These are phyloP conservation scores for Beris chalybata DNA, from an alignment of 2,888 invertebrate genomes.

Conservation along the genomic window DNA sequence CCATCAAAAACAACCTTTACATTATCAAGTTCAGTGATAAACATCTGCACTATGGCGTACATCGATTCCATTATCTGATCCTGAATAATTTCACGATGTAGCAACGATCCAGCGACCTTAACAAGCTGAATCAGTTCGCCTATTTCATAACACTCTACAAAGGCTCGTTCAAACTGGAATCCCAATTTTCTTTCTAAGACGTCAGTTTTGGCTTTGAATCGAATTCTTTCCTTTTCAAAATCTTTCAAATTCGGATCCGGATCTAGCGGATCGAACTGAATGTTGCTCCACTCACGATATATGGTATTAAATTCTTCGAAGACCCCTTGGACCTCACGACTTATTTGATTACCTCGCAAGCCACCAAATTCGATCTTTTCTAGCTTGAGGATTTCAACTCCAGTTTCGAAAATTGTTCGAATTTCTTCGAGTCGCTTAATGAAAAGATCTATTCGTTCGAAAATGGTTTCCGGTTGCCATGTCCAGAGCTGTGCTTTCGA, in stretches of 20 bases:
- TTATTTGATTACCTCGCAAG: conserved; percentile 64
- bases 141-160: conserved; percentile 75
- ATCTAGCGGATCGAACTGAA: conserved; percentile 75
- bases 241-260: conserved; percentile 68
- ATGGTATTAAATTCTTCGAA: conserved; percentile 47
- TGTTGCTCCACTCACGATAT: conserved; percentile 56
- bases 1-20: conserved; percentile 67
- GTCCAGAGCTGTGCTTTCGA: conserved; percentile 67
- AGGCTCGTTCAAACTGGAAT: conserved; percentile 76
- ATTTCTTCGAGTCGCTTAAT: conserved; percentile 66
- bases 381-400: conserved; percentile 79
- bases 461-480: conserved; percentile 73
- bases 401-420: conserved; percentile 71
- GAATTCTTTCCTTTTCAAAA: conserved; percentile 67
- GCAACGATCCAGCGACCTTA: conserved; percentile 72
- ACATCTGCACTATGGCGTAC: conserved; percentile 58
- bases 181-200: conserved; percentile 79
- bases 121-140: conserved; percentile 67
- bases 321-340: conserved; percentile 57
- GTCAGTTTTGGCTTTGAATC: conserved; percentile 64
- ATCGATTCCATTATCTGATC: conserved; percentile 64
- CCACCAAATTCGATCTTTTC: conserved; percentile 84
- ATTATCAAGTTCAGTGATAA: conserved; percentile 66
- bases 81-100: conserved; percentile 74
- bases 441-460: conserved; percentile 67